Evolutionary conservation across 1,140 invertebrate species (phyloP).

Genomic region (Euschistus heros): DNA sequence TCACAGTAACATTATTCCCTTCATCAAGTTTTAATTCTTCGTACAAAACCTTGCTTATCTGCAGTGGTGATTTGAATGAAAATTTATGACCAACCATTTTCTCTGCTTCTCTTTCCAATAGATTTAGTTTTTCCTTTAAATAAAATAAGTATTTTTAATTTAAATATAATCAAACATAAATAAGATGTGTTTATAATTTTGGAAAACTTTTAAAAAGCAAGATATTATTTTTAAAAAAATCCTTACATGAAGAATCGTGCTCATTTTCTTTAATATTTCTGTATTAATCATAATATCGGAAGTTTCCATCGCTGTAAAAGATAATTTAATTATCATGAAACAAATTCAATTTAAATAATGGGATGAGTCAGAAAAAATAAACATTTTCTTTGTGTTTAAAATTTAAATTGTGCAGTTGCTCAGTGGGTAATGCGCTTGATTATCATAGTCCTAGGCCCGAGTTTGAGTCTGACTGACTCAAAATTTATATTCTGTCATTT

Average conservation of each 20-base stretch:
- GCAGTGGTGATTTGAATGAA: conserved; percentile 40
- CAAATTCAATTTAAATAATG: background rate
- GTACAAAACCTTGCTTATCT: conserved; percentile 44
- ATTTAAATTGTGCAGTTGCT: too few species aligned
- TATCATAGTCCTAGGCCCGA: too few species aligned
- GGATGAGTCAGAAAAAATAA: too few species aligned
- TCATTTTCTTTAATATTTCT: conserved; percentile 37
- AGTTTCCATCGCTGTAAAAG: conserved; percentile 38
- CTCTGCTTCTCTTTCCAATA: conserved; percentile 38
- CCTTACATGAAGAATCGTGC: conserved; percentile 27
- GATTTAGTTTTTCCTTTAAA: conserved; percentile 35
- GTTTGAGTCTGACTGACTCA: too few species aligned
- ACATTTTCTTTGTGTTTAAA: too few species aligned
- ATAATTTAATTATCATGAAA: background rate
- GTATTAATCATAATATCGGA: conserved; percentile 37
- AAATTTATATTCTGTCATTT: too few species aligned
- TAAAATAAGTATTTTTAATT: background rate
- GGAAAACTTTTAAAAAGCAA: background rate
- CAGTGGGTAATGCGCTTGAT: too few species aligned
- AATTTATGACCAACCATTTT: conserved; percentile 39
- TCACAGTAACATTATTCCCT: conserved; percentile 36
- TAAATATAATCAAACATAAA: background rate
- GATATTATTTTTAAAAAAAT: background rate
- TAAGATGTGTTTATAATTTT: background rate
- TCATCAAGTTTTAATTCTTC: conserved; percentile 43